Conservation (phyloP, 1,140 invertebrate genomes). For the Lepidurus apus region DNA sequence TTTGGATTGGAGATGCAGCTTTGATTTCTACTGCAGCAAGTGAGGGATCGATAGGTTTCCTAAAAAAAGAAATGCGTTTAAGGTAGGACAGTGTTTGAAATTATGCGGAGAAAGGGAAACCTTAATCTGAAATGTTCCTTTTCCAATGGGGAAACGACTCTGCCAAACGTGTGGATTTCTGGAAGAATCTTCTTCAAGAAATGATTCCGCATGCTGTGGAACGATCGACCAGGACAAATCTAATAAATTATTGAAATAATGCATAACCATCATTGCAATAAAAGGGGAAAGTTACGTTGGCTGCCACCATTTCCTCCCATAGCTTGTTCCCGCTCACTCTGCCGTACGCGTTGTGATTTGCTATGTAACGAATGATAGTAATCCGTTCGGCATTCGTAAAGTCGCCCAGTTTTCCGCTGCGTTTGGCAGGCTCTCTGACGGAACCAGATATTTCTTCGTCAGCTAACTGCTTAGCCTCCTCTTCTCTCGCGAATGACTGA, state of each 20-base stretch:
- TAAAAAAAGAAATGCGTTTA: too few species aligned
- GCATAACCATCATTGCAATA: too few species aligned
- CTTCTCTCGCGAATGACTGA: too few species aligned
- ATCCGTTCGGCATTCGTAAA: not conserved
- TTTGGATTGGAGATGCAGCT: too few species aligned
- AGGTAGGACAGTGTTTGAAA: too few species aligned
- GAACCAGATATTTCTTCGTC: too few species aligned
- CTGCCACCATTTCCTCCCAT: not conserved
- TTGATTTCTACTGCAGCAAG: too few species aligned
- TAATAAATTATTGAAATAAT: not conserved
- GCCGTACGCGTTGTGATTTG: not conserved
- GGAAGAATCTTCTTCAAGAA: not conserved
- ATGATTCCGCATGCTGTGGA: not conserved
- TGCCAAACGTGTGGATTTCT: not conserved
- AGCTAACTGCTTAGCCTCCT: too few species aligned
- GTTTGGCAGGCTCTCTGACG: too few species aligned
- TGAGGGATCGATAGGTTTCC: too few species aligned
- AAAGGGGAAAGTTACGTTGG: too few species aligned
- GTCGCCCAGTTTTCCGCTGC: not conserved
- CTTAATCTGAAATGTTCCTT: not conserved
- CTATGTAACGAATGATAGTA: not conserved
- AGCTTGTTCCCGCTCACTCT: not conserved
- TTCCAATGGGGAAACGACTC: not conserved
- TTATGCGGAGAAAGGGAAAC: not conserved
- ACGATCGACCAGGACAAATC: not conserved